Evolutionary conservation across 2,113 vertebrate species (phyloP).

Genomic region (Drymodes brunneopygia): DNA sequence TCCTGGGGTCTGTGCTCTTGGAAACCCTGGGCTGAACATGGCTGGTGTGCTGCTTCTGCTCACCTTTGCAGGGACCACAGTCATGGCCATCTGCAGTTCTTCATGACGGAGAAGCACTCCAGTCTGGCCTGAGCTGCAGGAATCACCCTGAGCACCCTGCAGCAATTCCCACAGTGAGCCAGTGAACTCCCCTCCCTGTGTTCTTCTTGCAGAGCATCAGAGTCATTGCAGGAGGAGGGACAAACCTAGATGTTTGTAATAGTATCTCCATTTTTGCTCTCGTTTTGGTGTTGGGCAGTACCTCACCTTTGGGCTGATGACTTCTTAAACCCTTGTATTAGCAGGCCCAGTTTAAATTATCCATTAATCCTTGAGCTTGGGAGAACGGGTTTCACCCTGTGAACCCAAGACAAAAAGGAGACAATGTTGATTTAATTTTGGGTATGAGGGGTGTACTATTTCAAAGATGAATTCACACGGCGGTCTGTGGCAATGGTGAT

Average conservation of each 20-base stretch:
- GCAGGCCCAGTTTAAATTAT: neutral
- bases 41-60: neutral
- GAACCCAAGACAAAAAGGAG: neutral
- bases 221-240: neutral
- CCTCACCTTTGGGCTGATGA: neutral
- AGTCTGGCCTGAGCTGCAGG: neutral
- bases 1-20: neutral
- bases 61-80: fast-evolving
- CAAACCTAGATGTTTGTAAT: neutral
- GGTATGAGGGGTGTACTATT: neutral
- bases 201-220: neutral
- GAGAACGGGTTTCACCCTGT: neutral
- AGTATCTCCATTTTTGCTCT: neutral
- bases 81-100: neutral
- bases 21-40: neutral
- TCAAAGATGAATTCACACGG: neutral
- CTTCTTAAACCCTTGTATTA: neutral
- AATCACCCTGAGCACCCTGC: fast-evolving
- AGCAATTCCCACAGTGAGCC: fast-evolving
- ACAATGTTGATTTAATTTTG: constrained; percentile 35
- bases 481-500: neutral
- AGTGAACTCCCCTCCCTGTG: neutral
- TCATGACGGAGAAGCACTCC: neutral
- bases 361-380: neutral
- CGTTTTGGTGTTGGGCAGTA: neutral